phyloP scores from a whole-genome alignment of 2,113 vertebrate genomes.

The Corythaeola cristata region DNA sequence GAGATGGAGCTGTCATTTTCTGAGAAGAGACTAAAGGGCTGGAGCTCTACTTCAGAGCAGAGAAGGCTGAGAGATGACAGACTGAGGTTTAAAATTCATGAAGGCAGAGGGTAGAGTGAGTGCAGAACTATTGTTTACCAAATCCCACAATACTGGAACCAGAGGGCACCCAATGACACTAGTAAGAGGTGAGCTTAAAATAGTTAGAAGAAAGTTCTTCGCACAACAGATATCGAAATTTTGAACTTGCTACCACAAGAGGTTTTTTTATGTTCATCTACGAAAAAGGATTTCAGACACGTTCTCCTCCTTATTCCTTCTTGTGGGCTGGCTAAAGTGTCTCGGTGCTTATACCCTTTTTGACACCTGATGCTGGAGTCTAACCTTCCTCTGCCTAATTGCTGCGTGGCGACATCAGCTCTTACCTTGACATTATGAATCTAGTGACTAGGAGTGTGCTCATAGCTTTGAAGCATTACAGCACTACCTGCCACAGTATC shows the following conservation, averaged over 20 bases:
- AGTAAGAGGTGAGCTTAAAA: neutral
- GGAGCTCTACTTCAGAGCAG: neutral
- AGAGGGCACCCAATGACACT: neutral
- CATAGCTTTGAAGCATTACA: neutral
- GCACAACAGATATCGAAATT: neutral
- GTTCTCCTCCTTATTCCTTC: neutral
- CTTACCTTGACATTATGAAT: neutral
- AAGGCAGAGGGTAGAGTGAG: neutral
- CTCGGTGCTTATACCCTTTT: neutral
- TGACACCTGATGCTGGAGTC: neutral
- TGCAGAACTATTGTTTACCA: neutral
- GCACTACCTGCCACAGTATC: neutral
- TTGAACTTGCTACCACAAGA: neutral
- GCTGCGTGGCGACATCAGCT: neutral
- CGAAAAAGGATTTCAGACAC: neutral
- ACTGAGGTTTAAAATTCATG: neutral
- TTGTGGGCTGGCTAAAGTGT: rapidly evolving
- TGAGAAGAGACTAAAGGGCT: neutral
- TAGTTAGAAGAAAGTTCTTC: neutral
- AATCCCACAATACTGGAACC: neutral
- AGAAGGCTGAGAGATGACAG: neutral
- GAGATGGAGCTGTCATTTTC: neutral
- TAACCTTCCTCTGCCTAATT: neutral
- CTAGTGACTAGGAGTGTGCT: neutral
- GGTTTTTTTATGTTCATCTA: neutral